A percentile compares a stretch with the other conserved stretches of the same genome.
These are phyloP conservation scores for Coenonympha arcania DNA, from an alignment of 2,888 invertebrate genomes.

Conservation along the genomic window DNA sequence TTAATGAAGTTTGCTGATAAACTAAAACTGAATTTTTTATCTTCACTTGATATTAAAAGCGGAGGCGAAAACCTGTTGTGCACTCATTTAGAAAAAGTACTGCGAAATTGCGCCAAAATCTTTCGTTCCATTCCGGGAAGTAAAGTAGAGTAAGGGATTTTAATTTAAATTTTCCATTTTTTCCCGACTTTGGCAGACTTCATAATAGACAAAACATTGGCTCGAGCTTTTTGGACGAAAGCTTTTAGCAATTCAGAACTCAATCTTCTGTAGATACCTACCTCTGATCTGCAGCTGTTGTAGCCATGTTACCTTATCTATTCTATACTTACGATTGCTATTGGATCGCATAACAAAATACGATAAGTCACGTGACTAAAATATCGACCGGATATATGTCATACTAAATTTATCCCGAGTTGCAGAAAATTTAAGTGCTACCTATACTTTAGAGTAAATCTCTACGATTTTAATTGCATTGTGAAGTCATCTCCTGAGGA, in stretches of 20 bases:
- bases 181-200: conserved; percentile 42
- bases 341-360: too few species aligned
- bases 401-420: too few species aligned
- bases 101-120: conserved; percentile 13
- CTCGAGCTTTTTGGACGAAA: conserved; percentile 57
- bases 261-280: conserved; percentile 50
- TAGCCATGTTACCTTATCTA: too few species aligned
- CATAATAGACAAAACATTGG: conserved; percentile 70
- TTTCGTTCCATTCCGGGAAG: conserved; percentile 33
- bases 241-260: conserved; percentile 61
- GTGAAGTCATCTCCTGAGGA: too few species aligned
- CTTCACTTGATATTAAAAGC: conserved; percentile 11
- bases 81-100: conserved; percentile 1
- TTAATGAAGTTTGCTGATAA: conserved; percentile 10
- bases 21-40: conserved; percentile 9
- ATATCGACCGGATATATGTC: too few species aligned
- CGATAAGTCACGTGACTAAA: too few species aligned
- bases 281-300: too few species aligned
- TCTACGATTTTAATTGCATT: too few species aligned
- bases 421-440: too few species aligned
- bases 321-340: too few species aligned
- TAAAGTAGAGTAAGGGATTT: conserved; percentile 37
- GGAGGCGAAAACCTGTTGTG: neutral
- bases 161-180: conserved; percentile 57
- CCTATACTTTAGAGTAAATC: too few species aligned